phyloP scores from a whole-genome alignment of 2,888 invertebrate species.

The Rhingia campestris region DNA sequence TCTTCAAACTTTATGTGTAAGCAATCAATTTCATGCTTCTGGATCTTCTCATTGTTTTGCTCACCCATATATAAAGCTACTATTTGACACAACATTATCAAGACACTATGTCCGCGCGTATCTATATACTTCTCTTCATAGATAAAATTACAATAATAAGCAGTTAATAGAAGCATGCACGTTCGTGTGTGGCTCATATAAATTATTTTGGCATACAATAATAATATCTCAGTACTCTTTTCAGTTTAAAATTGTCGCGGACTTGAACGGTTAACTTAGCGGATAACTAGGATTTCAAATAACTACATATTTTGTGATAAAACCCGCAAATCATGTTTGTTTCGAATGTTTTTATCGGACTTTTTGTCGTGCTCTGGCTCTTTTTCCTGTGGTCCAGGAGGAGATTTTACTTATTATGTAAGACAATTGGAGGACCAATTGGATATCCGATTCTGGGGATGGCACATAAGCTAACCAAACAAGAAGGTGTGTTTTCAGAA shows the following conservation, averaged over 20 bases:
- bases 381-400: conserved; percentile 79
- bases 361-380: conserved; percentile 77
- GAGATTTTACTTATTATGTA: conserved; percentile 77
- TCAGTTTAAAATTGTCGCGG: conserved; percentile 49
- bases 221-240: conserved; percentile 45
- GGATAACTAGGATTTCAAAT: conserved; percentile 8
- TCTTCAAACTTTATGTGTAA: neutral
- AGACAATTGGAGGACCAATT: conserved; percentile 78
- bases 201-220: conserved; percentile 62
- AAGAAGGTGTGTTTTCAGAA: conserved; percentile 77
- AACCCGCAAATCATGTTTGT: conserved; percentile 61
- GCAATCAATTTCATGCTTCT: neutral
- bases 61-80: neutral
- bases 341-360: conserved; percentile 55
- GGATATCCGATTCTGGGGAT: conserved; percentile 80
- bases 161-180: conserved; percentile 67
- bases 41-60: neutral
- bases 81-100: no score
- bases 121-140: conserved; percentile 34
- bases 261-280: conserved; percentile 50
- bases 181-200: conserved; percentile 54
- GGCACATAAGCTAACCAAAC: conserved; percentile 76
- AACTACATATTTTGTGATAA: neutral
- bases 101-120: neutral
- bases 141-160: conserved; percentile 70